phyloP scores from a whole-genome alignment of 1,140 invertebrate species.

The Ephestia elutella region DNA sequence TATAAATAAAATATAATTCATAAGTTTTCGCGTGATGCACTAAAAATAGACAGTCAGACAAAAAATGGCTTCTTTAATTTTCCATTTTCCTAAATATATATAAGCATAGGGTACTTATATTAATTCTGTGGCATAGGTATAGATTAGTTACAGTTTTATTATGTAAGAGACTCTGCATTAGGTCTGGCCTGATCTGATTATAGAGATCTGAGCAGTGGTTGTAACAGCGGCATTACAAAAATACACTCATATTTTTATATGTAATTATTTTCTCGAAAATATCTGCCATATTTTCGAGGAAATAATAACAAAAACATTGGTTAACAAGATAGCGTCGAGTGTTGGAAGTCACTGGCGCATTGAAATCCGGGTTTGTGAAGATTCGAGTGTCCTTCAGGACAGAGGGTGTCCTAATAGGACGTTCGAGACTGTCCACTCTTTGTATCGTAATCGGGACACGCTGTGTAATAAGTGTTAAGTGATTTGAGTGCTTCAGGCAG shows the following conservation, averaged over 20 bases:
- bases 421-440: constrained; percentile 30
- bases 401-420: constrained; percentile 29
- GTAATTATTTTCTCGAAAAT: neutral
- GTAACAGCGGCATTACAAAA: no score
- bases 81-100: no score
- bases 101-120: no score
- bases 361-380: constrained; percentile 31
- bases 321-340: constrained; percentile 24
- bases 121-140: no score
- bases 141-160: no score
- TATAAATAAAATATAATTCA: no score
- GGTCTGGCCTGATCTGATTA: no score
- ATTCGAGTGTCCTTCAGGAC: constrained; percentile 25
- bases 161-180: no score
- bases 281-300: constrained; percentile 3
- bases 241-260: neutral
- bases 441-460: constrained; percentile 24
- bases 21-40: no score
- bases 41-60: no score
- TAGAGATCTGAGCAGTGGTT: no score
- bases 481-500: neutral
- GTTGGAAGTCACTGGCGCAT: constrained; percentile 32
- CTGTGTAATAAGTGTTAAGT: neutral
- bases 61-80: no score
- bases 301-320: constrained; percentile 23